Base-by-base conservation (phyloP, 1,140 invertebrate genomes). In the Anoplophora glabripennis region DNA sequence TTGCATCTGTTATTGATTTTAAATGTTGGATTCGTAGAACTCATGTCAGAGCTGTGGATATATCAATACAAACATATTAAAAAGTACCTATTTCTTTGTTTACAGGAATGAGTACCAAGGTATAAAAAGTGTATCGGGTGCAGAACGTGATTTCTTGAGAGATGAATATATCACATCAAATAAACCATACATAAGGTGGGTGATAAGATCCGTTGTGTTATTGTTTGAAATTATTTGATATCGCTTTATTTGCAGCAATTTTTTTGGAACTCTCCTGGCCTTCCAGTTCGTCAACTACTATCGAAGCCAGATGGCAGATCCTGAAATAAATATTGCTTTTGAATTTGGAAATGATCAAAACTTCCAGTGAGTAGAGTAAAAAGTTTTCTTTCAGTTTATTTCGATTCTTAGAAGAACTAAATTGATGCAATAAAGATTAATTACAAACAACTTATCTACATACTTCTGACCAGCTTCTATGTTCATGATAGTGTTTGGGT, bases 111-210 rank as follows among this genome's bases (percentile, higher is more conserved):
- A 73, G 73, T 44, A 76, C 59, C 70, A 76, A 78, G 65, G 77
- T 75, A 60, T 80, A 72, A 34, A 61, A 70, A 56, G 73, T 75
- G 15, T 76, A 75, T 59, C 65, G 68, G 55, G 67, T 46, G 75
- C 73, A 9, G 73, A 80, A 61, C 63, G 59, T 7, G 80, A 81
- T 55, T 80, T 83, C 59, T 70, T 86, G 41, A 76, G 77, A 46
- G 82, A 85, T 66, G 70, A 77, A 11, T 73, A 80, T 44, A 78
- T 84, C 48, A 67, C 78, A 14, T 78, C 75, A 17, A 85, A 85
- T 62, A 80, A 79, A 67, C 83, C 84, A 21, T 83, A 81, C 69
- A 75, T 84, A 41, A 74, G 78, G 82, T 83, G 71, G 5, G 5
- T 28, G 21, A 28, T 2, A 2, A 5, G 21, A 28, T 28, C 5